Percentiles rank a stretch among this genome's conserved stretches.
These are phyloP conservation scores for Heliocidaris erythrogramma DNA, from an alignment of 35 echinoderm and acorn worm species.

Conservation along the genomic window DNA sequence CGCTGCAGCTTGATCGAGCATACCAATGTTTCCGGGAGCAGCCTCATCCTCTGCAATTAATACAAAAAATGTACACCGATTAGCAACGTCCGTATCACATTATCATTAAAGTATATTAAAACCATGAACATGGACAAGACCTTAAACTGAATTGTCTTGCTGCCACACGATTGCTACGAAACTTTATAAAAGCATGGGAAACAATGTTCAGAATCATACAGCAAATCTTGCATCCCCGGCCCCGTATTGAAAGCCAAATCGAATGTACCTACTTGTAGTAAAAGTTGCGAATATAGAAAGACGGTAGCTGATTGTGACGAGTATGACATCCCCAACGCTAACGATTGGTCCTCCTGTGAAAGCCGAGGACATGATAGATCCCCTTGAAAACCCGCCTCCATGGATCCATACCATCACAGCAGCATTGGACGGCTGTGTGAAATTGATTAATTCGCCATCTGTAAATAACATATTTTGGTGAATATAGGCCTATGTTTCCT, in stretches of 20 bases:
- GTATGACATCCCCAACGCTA: slow-evolving; percentile 74
- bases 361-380: slow-evolving; percentile 28
- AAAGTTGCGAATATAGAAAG: slow-evolving; percentile 66
- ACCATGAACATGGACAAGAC: no score
- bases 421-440: slow-evolving; percentile 41
- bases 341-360: slow-evolving; percentile 59
- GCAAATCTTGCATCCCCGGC: no score
- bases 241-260: no score
- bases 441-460: background rate
- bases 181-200: no score
- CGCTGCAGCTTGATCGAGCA: slow-evolving; percentile 53
- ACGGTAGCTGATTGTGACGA: slow-evolving; percentile 84
- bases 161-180: no score
- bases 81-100: no score
- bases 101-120: no score
- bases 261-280: slow-evolving; percentile 65
- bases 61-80: background rate
- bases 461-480: no score
- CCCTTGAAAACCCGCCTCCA: slow-evolving; percentile 70
- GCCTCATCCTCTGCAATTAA: slow-evolving; percentile 45
- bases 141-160: no score
- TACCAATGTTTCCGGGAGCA: slow-evolving; percentile 55
- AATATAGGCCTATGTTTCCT: background rate
- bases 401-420: slow-evolving; percentile 89
- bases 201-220: no score